phyloP scores from a whole-genome alignment of 2,113 vertebrate genomes.

The Spheniscus mendiculus region DNA sequence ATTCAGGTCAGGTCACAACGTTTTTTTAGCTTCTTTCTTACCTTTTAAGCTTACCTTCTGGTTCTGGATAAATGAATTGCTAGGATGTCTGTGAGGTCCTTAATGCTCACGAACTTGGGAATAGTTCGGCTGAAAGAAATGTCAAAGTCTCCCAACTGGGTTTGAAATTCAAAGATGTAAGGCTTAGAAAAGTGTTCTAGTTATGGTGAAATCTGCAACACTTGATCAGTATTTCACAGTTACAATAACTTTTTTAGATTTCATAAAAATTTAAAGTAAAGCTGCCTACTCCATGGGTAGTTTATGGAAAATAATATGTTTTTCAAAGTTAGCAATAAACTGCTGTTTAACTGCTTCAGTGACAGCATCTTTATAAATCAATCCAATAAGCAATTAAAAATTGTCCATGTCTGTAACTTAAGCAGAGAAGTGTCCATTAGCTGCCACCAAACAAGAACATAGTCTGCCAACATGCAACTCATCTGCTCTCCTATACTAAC shows the following conservation, averaged over 20 bases:
- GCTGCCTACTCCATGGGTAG: background rate
- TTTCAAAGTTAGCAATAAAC: background rate
- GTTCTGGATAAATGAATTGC: background rate
- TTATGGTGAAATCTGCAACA: background rate
- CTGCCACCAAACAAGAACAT: background rate
- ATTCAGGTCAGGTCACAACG: background rate
- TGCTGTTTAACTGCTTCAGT: background rate
- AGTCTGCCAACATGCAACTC: background rate
- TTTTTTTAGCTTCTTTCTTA: background rate
- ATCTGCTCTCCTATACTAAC: background rate
- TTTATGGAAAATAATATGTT: background rate
- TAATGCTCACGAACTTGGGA: background rate
- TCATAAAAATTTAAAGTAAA: background rate
- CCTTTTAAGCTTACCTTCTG: background rate
- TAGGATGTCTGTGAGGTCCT: background rate
- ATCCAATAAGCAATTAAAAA: background rate
- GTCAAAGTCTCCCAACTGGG: background rate
- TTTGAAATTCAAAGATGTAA: background rate
- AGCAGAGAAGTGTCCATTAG: background rate
- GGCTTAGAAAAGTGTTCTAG: background rate
- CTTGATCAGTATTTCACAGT: background rate
- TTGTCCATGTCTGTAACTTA: background rate
- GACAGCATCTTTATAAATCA: background rate
- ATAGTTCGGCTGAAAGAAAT: background rate
- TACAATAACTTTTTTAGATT: background rate